Percentiles rank a stretch among this genome's conserved stretches.
phyloP scores from a whole-genome alignment of 2,888 invertebrate species.

The Trachelus troglodyta region DNA sequence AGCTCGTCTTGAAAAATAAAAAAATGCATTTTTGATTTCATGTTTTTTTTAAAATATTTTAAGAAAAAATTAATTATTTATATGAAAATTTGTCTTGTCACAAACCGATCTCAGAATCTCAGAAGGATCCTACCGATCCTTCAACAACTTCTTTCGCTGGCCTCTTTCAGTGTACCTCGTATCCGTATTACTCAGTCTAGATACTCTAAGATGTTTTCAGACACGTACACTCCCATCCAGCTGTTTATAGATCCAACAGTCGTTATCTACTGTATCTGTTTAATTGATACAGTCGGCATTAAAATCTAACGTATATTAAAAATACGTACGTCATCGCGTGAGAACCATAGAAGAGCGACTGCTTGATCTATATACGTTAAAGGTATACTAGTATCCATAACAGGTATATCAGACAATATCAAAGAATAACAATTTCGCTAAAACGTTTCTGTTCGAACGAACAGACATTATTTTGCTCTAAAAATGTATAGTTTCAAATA shows the following conservation, averaged over 20 bases:
- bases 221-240: no score
- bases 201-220: no score
- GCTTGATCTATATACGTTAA: background rate
- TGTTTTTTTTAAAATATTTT: background rate
- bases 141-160: background rate
- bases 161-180: background rate
- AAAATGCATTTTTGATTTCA: background rate
- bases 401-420: background rate
- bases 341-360: background rate
- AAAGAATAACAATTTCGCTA: background rate
- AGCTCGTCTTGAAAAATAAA: no score
- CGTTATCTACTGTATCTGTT: background rate
- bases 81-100: background rate
- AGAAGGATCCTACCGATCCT: background rate
- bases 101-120: no score
- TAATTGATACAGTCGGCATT: background rate
- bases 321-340: background rate
- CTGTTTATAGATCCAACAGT: background rate
- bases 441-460: background rate
- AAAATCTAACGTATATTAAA: background rate
- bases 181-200: no score
- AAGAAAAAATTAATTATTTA: background rate
- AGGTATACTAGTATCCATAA: background rate
- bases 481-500: background rate
- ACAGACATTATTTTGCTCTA: background rate